Evolutionary conservation across 2,113 vertebrate genomes (phyloP), one percentile per base, ranked within the genome.

Genomic region (Channa argus): DNA sequence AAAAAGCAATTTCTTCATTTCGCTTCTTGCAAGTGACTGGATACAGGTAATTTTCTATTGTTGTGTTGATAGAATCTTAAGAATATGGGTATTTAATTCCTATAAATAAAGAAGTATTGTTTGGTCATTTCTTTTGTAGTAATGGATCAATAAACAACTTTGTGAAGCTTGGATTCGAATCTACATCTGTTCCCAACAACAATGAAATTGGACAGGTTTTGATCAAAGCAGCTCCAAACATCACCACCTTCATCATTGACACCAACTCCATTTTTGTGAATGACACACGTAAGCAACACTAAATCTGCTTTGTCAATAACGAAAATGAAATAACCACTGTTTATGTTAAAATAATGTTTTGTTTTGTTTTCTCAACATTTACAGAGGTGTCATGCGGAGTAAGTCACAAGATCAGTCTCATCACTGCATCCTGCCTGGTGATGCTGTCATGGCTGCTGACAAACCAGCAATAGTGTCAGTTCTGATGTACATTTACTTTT

Each of bases 241-340:
- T 86, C 59, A 59, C 67, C 5, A 39, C 8, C 37, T 84, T 91
- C 51, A 45, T 77, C 37, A 76, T 88, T 69, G 78, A 88, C 1
- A 0, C n/a, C 2, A 37, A 1, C 13, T 87, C 78, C 15, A 74
- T 91, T 33, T 9, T 0, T 36, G 63, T 89, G 50, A 4, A 77
- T 36, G 78, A 73, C 49, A 24, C 11, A 65, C 4, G 88, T 88
- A 84, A 79, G 82, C 9, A 24, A 24, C 24, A 24, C 24, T 24
- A 24, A 24, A 24, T 24, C 24, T 24, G 24, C 24, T 24, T 24
- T 24, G 24, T 24, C 24, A 24, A 24, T 24, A 24, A 24, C 24
- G 24, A 24, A 24, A 24, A 1, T 24, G 24, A 1, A 24, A 24
- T 24, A 24, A 24, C 24, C 24, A 24, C 34, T 15, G 4, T 44